Conservation (phyloP, 2,888 invertebrate genomes). For the Scaptomyza parva region DNA sequence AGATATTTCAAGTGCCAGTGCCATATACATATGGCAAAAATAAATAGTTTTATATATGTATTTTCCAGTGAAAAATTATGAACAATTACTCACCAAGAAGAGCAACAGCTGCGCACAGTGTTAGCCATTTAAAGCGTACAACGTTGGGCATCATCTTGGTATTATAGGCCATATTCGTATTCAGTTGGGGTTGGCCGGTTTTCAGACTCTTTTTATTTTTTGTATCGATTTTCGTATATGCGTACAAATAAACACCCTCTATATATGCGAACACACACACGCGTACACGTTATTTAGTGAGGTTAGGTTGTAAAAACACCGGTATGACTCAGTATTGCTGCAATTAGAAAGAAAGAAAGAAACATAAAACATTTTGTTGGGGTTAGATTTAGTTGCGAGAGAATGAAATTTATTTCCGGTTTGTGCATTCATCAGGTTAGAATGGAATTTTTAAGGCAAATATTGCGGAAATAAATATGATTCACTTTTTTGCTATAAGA, state of each 20-base stretch:
- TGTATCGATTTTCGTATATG: constrained; percentile 66
- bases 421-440: not conserved
- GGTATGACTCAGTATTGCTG: constrained; percentile 61
- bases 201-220: constrained; percentile 42
- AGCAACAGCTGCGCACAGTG: constrained; percentile 80
- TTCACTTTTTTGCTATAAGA: not conserved
- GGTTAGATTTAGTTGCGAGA: constrained; percentile 9
- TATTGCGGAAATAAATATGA: not conserved
- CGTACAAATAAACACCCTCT: constrained; percentile 61
- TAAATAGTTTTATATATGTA: not conserved
- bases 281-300: constrained; percentile 19
- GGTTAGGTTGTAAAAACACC: constrained; percentile 5
- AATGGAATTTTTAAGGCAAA: not conserved
- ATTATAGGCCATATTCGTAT: constrained; percentile 66
- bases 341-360: constrained; percentile 37
- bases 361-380: constrained; percentile 15
- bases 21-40: constrained; percentile 9
- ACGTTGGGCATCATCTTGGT: constrained; percentile 61
- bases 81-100: constrained; percentile 80
- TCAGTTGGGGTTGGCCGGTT: constrained; percentile 36
- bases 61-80: constrained; percentile 35
- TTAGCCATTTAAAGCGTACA: constrained; percentile 83
- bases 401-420: constrained; percentile 11
- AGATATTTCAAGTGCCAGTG: constrained; percentile 34
- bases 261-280: constrained; percentile 8